A percentile compares a stretch with the other conserved stretches of the same genome.
phyloP scores from a whole-genome alignment of 2,888 invertebrate genomes.

The Parnassius glacialis region DNA sequence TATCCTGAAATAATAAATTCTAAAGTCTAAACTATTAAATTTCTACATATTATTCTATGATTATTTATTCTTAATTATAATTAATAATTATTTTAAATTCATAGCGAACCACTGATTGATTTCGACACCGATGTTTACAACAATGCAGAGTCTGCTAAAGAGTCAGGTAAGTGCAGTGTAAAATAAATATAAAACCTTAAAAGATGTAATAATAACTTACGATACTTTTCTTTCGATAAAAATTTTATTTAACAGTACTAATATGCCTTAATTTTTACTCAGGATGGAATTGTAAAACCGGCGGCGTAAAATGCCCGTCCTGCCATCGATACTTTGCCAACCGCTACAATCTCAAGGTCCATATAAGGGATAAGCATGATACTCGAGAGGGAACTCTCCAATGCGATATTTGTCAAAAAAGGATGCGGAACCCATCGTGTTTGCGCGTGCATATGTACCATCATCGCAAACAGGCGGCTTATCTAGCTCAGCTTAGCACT shows the following conservation, averaged over 20 bases:
- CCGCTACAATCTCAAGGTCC: conserved; percentile 86
- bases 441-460: conserved; percentile 84
- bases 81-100: conserved; percentile 22
- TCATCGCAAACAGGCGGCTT: conserved; percentile 82
- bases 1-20: too few relatives aligned
- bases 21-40: too few relatives aligned
- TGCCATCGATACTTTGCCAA: conserved; percentile 84
- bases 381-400: conserved; percentile 84
- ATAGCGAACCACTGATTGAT: conserved; percentile 72
- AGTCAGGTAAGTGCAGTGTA: conserved; percentile 53
- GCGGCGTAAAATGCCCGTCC: conserved; percentile 82
- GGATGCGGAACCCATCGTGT: conserved; percentile 83
- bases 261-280: conserved; percentile 7
- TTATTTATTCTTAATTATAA: conserved; percentile 2
- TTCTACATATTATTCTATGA: not conserved
- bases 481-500: conserved; percentile 62
- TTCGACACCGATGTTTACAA: conserved; percentile 74
- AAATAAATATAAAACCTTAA: not conserved
- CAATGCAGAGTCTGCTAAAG: conserved; percentile 68
- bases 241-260: too few relatives aligned
- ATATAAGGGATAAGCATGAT: conserved; percentile 87
- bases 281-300: conserved; percentile 75
- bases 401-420: conserved; percentile 86
- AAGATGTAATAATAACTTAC: too few relatives aligned
- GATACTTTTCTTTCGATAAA: too few relatives aligned